Evolutionary conservation across 2,797 vertebrate species (phyloP), one percentile per base, ranked within the genome.

Genomic region (Tachyglossus aculeatus): DNA sequence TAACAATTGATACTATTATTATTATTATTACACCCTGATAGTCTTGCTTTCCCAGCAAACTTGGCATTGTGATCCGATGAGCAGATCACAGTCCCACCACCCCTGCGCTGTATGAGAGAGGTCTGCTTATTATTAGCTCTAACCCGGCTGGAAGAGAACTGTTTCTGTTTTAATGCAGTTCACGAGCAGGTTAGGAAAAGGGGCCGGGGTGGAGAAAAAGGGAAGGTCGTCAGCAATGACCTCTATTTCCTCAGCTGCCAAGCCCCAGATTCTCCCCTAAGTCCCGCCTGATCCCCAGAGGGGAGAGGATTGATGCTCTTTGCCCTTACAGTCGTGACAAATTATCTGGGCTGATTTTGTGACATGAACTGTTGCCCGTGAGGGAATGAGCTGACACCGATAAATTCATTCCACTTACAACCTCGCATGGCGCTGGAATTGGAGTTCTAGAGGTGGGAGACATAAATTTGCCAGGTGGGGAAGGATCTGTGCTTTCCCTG

Each of bases 101-200:
- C 62, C 22, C 71, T 67, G 74, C 63, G n/a, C n/a, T n/a, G n/a
- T n/a, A n/a, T n/a, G 52, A 67, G 27, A 36, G 36, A 82, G 80
- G 81, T 71, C 89, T 93, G 91, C 55, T 92, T 93, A 85, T 80
- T 83, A 89, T 92, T 91, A 93, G 76, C 21, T 1, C 34, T 84
- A 74, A 82, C 77, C 78, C 80, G 73, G 75, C 58, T 77, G 57
- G 80, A 41, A 24, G 55, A 71, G 74, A 88, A 75, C 81, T 80
- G 83, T 58, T 88, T 78, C 71, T 63, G 74, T 82, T 77, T n/a
- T 74, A 71, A 51, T 0, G 5, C 40, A 57, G 86, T 76, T 91
- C 89, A 87, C 51, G 9, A 66, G 53, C 51, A 78, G 78, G 80
- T 52, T 67, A 91, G 74, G 69, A 40, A 59, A 61, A 67, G 55